Evolutionary conservation across 2,888 invertebrate species (phyloP), one percentile per base, ranked within the genome.

Genomic region (Aromia moschata): DNA sequence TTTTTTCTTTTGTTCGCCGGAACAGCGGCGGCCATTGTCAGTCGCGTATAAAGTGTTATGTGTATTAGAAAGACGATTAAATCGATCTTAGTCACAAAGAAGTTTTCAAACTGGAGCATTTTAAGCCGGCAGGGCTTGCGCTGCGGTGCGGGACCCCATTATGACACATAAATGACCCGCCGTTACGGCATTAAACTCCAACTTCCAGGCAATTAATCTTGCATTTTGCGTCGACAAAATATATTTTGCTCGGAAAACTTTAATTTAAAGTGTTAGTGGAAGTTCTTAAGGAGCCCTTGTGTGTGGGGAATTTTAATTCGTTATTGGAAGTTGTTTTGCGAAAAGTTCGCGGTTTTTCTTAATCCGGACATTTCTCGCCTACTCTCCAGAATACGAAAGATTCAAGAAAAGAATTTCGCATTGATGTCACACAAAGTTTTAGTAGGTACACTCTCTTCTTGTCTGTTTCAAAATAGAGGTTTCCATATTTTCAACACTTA

Each of bases 161-260:
- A 33, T 33, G 31, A 16, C 33, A 17, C 43, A 12, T 25, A 55
- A 46, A 58, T 49, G 51, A 52, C 51, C 54, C 54, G 40, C 7
- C 53, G n/a, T 41, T 30, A 17, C 49, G 44, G 44, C 46, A 25
- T 53, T 31, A 25, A 43, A 41, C 17, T 54, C 45, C 17, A 57
- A 63, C 58, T 60, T 60, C 38, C 38, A 46, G 17, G 56, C 56
- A 53, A 60, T 63, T 63, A 55, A 63, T 63, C 58, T 58, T 58
- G 54, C 55, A 54, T 54, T 60, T 55, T 52, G 41, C 37, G 40
- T 46, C 36, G 25, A 30, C 47, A 51, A 57, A 60, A 57, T 60
- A 55, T 47, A 58, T 58, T 60, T 43, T 43, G 52, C 53, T 40
- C 45, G 41, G n/a, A n/a, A 9, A 58, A 58, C 47, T 56, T 55